These are phyloP conservation scores for Molossus molossus DNA, from an alignment of 2,797 vertebrate genomes.

Conservation along the genomic window DNA sequence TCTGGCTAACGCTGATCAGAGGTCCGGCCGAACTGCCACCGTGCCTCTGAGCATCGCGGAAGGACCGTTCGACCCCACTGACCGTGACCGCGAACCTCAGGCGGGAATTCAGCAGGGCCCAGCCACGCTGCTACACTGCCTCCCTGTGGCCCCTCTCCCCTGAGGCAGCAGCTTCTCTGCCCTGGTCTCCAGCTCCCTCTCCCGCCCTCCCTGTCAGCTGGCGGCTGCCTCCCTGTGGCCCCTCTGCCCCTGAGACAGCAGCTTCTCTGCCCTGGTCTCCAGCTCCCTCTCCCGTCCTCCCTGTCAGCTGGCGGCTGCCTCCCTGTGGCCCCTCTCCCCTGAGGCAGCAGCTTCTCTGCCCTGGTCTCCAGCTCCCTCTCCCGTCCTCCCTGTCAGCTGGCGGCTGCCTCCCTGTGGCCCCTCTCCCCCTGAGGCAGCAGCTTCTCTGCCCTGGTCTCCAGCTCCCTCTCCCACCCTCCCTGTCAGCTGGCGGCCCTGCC, in stretches of 20 bases:
- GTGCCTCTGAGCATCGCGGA: not conserved
- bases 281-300: no score
- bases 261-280: no score
- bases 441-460: no score
- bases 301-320: no score
- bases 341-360: not conserved
- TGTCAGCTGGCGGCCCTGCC: constrained; percentile 67
- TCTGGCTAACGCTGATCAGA: not conserved
- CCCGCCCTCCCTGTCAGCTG: not conserved
- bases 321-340: not conserved
- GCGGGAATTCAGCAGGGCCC: not conserved
- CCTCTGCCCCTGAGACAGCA: no score
- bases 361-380: not conserved
- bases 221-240: no score
- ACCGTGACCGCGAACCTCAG: not conserved
- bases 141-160: not conserved
- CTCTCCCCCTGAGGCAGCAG: no score
- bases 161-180: not conserved
- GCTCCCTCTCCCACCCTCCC: no score
- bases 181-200: not conserved
- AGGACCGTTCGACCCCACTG: not conserved
- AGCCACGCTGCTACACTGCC: not conserved
- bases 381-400: not conserved
- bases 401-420: no score
- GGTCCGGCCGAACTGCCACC: not conserved